Conservation (phyloP, 2,888 invertebrate genomes). For the Halictus quadricinctus region DNA sequence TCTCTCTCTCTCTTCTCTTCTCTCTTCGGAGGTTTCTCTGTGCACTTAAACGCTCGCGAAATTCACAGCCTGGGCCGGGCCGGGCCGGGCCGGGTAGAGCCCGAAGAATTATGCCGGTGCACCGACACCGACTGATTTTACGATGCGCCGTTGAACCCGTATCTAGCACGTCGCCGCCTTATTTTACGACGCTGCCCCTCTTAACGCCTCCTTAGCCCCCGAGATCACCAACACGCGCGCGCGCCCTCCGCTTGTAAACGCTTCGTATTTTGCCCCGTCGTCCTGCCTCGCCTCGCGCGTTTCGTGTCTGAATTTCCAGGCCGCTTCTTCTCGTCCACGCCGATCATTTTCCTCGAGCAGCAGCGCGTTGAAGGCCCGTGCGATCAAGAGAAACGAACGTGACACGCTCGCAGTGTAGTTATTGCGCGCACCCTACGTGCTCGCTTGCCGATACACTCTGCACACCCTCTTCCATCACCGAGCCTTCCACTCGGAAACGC, state of each 20-base stretch:
- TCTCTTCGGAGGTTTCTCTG: background rate
- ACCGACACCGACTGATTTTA: constrained; percentile 71
- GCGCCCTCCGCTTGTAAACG: constrained; percentile 41
- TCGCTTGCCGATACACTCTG: background rate
- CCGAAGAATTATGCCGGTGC: constrained; percentile 69
- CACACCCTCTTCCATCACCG: background rate
- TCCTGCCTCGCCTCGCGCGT: constrained; percentile 4
- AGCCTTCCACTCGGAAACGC: background rate
- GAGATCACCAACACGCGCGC: constrained; percentile 56
- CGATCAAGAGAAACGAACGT: constrained; percentile 49
- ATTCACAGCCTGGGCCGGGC: constrained; percentile 53
- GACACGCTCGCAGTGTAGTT: constrained; percentile 44
- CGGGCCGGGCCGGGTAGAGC: constrained; percentile 18
- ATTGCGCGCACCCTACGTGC: constrained; percentile 40
- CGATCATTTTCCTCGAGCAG: constrained; percentile 36
- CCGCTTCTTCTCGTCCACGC: constrained; percentile 23
- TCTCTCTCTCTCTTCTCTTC: too few species aligned
- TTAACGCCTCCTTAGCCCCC: constrained; percentile 70
- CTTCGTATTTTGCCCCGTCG: background rate
- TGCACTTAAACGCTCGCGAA: constrained; percentile 61
- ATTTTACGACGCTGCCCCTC: constrained; percentile 70
- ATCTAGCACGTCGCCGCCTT: constrained; percentile 71
- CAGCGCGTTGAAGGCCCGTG: constrained; percentile 11
- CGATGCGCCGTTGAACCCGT: constrained; percentile 65
- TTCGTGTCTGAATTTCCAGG: constrained; percentile 40